Conservation (phyloP, 2,113 vertebrate genomes). For the Stegastes partitus region DNA sequence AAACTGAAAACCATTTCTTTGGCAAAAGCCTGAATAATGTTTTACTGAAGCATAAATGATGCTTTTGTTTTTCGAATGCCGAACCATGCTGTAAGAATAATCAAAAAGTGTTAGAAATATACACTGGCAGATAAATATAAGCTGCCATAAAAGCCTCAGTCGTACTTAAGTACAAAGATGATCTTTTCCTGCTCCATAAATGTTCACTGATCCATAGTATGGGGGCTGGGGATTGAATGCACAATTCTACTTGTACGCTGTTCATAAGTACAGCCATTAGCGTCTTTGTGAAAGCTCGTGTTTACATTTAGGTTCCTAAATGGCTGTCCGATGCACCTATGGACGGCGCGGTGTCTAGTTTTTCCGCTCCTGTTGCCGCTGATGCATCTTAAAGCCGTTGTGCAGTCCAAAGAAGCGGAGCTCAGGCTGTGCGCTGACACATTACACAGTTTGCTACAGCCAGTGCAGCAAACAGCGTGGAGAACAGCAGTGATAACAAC, state of each 20-base stretch:
- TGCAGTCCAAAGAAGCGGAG: slow-evolving; percentile 3
- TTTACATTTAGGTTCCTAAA: slow-evolving; percentile 7
- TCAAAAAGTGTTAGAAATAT: slow-evolving; percentile 14
- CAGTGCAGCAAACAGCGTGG: slow-evolving; percentile 29
- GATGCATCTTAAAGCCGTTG: neutral
- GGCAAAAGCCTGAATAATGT: slow-evolving; percentile 34
- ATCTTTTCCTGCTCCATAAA: slow-evolving; percentile 28
- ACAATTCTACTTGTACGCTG: neutral
- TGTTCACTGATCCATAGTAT: slow-evolving; percentile 41
- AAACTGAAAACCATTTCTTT: slow-evolving; percentile 28
- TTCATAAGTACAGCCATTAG: neutral
- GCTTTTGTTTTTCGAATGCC: slow-evolving; percentile 46
- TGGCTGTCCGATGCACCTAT: neutral
- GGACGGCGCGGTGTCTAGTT: neutral
- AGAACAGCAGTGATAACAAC: slow-evolving; percentile 36
- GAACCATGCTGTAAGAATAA: neutral
- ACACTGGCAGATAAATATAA: slow-evolving; percentile 20
- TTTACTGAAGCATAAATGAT: slow-evolving; percentile 41
- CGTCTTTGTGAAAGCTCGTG: neutral
- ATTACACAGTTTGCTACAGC: slow-evolving; percentile 24
- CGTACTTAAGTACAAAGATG: slow-evolving; percentile 17
- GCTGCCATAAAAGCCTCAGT: slow-evolving; percentile 17
- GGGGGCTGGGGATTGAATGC: slow-evolving; percentile 8
- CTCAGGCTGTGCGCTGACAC: slow-evolving; percentile 33
- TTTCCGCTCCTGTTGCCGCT: slow-evolving; percentile 8